Percentiles rank a stretch among this genome's conserved stretches.
Evolutionary conservation across 2,888 invertebrate species (phyloP).

Genomic region (Helicoverpa assulta): DNA sequence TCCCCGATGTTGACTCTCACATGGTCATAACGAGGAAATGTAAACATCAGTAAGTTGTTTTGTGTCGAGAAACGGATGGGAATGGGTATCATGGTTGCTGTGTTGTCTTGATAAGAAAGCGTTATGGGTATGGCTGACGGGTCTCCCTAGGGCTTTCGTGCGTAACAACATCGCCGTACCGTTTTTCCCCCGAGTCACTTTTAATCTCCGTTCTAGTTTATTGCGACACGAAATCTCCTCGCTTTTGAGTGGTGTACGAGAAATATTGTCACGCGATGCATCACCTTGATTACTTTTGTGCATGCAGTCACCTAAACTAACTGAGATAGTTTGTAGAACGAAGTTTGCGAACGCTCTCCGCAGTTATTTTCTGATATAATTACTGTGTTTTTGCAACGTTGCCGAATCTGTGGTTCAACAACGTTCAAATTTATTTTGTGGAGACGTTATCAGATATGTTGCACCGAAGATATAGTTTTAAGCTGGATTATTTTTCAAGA

Average conservation of each 20-base stretch:
- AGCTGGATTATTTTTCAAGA: conserved; percentile 16
- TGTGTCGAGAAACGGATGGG: conserved; percentile 47
- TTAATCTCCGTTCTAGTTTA: conserved; percentile 79
- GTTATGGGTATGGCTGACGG: conserved; percentile 80
- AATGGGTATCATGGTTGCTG: conserved; percentile 69
- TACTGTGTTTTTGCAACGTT: neutral
- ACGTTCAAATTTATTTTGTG: neutral
- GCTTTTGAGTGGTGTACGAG: conserved; percentile 27
- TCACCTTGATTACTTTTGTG: conserved; percentile 31
- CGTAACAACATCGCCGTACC: conserved; percentile 73
- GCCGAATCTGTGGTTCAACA: no score
- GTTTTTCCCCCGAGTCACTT: conserved; percentile 73
- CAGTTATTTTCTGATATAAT: neutral
- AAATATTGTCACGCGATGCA: conserved; percentile 38
- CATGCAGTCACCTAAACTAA: conserved; percentile 3
- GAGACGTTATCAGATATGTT: neutral
- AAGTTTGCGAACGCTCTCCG: neutral
- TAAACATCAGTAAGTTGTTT: conserved; percentile 51
- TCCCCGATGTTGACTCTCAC: conserved; percentile 22
- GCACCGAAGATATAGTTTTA: neutral
- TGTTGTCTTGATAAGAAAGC: conserved; percentile 83
- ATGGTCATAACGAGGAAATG: conserved; percentile 48
- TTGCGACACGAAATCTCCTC: conserved; percentile 55
- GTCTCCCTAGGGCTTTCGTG: conserved; percentile 75
- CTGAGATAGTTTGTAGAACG: neutral